Evolutionary conservation across 2,113 vertebrate genomes (phyloP).

Genomic region (Onychostruthus taczanowskii): DNA sequence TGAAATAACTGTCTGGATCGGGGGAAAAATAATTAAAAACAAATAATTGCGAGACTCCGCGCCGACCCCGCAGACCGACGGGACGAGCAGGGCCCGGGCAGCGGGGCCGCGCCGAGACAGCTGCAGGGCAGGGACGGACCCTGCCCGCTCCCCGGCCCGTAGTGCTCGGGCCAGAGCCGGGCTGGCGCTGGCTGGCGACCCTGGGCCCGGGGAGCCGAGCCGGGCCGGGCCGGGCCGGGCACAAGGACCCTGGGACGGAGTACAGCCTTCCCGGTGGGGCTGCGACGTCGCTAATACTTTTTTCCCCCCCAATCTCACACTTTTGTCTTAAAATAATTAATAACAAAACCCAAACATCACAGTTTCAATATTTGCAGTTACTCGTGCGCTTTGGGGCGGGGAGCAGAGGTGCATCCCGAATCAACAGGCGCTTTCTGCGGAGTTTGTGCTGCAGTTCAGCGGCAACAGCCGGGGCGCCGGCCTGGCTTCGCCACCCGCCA

Average conservation of each 20-base stretch:
- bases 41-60: background rate
- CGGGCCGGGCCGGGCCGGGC: background rate
- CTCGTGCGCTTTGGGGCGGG: background rate
- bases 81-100: background rate
- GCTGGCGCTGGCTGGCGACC: background rate
- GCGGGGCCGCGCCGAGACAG: background rate
- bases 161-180: background rate
- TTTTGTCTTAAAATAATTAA: background rate
- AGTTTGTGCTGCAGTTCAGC: background rate
- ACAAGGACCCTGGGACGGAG: too few species aligned
- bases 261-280: background rate
- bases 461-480: background rate
- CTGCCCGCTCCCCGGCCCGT: background rate
- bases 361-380: background rate
- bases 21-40: background rate
- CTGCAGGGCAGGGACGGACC: background rate
- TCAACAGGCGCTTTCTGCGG: background rate
- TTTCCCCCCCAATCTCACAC: too few species aligned
- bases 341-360: background rate
- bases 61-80: background rate
- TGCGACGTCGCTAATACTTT: too few species aligned
- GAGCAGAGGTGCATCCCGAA: background rate
- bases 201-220: background rate
- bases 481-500: background rate
- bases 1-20: background rate